Evolutionary conservation across 2,888 invertebrate genomes (phyloP).

Genomic region (Drosophila kanekoi): DNA sequence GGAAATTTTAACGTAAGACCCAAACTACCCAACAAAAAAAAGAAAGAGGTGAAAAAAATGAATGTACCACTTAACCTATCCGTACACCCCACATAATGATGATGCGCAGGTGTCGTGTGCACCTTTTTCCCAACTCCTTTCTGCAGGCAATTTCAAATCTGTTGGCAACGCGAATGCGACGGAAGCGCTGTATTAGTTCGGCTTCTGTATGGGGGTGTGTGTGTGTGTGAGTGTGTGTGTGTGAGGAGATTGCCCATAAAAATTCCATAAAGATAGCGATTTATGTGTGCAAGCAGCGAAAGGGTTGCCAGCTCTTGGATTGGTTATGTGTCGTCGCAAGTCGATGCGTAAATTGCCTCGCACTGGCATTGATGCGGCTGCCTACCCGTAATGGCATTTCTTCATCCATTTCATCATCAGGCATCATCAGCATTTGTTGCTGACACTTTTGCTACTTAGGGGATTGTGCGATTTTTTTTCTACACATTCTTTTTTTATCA

Average conservation of each 20-base stretch:
- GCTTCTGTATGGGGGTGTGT: conserved; percentile 30
- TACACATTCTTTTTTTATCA: conserved; percentile 55
- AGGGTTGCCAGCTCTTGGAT: conserved; percentile 65
- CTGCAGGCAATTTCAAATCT: conserved; percentile 52
- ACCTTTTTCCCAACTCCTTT: conserved; percentile 60
- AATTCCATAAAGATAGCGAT: conserved; percentile 84
- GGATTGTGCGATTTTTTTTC: conserved; percentile 36
- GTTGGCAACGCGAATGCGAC: conserved; percentile 50
- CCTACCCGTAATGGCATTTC: conserved; percentile 75
- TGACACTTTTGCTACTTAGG: conserved; percentile 77
- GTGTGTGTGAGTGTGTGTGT: conserved; percentile 64
- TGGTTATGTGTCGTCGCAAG: conserved; percentile 30
- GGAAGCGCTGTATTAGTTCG: conserved; percentile 81
- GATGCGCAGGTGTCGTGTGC: conserved; percentile 76
- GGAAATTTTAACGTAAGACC: conserved; percentile 63
- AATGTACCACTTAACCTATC: conserved; percentile 60
- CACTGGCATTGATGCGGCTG: conserved; percentile 66
- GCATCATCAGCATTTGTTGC: conserved; percentile 78
- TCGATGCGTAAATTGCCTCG: conserved; percentile 75
- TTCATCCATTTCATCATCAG: conserved; percentile 55
- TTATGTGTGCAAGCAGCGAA: conserved; percentile 69
- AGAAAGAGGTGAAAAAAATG: conserved; percentile 15
- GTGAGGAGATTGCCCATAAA: conserved; percentile 83
- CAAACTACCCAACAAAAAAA: conserved; percentile 34
- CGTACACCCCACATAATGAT: conserved; percentile 72